Percentiles rank a stretch among this genome's conserved stretches.
Conservation (phyloP, 2,888 invertebrate genomes). For the Neoascia interrupta region DNA sequence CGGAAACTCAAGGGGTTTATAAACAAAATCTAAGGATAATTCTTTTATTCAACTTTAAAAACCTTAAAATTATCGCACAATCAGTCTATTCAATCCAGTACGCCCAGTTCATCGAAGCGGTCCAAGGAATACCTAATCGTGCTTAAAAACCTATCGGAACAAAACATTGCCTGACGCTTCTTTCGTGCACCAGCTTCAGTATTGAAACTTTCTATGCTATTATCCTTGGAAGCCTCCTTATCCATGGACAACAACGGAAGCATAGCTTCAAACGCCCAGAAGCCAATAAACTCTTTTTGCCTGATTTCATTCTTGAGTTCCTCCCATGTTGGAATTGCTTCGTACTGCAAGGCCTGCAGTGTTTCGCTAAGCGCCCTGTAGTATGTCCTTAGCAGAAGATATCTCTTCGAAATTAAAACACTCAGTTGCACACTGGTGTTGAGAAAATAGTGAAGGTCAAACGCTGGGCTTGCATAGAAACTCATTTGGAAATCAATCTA, state of each 20-base stretch:
- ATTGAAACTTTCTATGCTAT: conserved; percentile 51
- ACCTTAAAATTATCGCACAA: not conserved
- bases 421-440: conserved; percentile 62
- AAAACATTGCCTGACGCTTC: conserved; percentile 61
- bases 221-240: conserved; percentile 52
- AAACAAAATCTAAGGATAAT: too few species aligned
- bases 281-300: conserved; percentile 67
- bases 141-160: conserved; percentile 57
- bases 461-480: conserved; percentile 62
- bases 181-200: conserved; percentile 31
- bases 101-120: conserved; percentile 62
- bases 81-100: conserved; percentile 45
- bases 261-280: conserved; percentile 63
- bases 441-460: conserved; percentile 70
- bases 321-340: conserved; percentile 59
- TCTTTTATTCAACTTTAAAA: not conserved
- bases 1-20: too few species aligned
- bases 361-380: conserved; percentile 48
- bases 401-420: conserved; percentile 50
- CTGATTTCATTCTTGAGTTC: conserved; percentile 57
- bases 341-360: conserved; percentile 49
- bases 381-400: conserved; percentile 47
- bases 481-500: conserved; percentile 65
- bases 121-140: conserved; percentile 62
- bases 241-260: conserved; percentile 69